Conservation (phyloP, 2,888 invertebrate genomes). For the Tribolium freemani region DNA sequence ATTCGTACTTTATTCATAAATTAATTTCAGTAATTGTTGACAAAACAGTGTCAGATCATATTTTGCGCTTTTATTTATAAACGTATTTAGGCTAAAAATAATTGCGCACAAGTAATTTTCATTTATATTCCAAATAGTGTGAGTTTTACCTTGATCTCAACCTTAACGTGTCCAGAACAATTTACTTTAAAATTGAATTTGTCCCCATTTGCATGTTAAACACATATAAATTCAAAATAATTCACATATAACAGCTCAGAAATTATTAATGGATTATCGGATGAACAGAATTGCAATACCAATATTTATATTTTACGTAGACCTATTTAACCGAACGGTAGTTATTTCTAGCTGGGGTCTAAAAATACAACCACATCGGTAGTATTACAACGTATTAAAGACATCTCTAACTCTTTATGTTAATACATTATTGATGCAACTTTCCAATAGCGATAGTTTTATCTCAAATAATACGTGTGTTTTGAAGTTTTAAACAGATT, state of each 20-base stretch:
- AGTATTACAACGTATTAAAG: conserved; percentile 12
- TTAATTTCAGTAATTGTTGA: too few species aligned
- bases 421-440: too few species aligned
- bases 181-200: background rate
- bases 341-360: conserved; percentile 38
- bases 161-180: background rate
- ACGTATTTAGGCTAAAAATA: too few species aligned
- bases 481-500: too few species aligned
- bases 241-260: background rate
- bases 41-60: too few species aligned
- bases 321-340: conserved; percentile 35
- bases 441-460: too few species aligned
- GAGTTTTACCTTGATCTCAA: conserved; percentile 3
- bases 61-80: too few species aligned
- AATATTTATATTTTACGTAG: conserved; percentile 39
- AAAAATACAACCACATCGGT: conserved; percentile 31
- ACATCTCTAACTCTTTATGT: background rate
- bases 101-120: too few species aligned
- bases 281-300: conserved; percentile 25
- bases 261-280: background rate
- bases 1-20: too few species aligned
- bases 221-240: background rate
- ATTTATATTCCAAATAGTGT: too few species aligned
- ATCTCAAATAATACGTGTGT: too few species aligned
- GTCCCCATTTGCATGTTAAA: background rate